Evolutionary conservation across 2,113 vertebrate species (phyloP).

Genomic region (Deroptyus accipitrinus): DNA sequence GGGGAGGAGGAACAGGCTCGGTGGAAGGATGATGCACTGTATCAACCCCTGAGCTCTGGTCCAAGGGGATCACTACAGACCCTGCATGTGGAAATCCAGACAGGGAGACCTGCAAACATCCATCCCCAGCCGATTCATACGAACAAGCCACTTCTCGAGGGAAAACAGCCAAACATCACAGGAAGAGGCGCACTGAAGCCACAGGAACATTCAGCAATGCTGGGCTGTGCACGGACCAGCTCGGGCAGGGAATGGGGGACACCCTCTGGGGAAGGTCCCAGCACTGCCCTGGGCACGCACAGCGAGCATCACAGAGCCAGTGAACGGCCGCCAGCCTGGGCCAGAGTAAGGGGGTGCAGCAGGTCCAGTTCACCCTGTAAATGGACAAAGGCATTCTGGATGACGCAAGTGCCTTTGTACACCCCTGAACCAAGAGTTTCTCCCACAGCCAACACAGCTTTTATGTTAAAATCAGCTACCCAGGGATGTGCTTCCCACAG

Average conservation of each 20-base stretch:
- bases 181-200: accelerated
- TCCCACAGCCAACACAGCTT: neutral
- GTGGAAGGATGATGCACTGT: neutral
- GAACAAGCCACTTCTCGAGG: neutral
- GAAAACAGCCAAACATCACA: no score
- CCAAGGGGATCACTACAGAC: neutral
- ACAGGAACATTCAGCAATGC: no score
- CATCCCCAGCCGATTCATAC: neutral
- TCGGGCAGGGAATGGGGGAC: accelerated
- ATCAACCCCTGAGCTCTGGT: neutral
- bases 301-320: neutral
- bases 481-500: neutral
- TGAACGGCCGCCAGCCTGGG: neutral
- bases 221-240: neutral
- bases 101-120: neutral
- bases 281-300: accelerated
- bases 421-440: neutral
- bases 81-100: neutral
- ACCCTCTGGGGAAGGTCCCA: neutral
- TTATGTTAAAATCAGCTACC: neutral
- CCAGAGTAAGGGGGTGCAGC: neutral
- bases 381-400: accelerated
- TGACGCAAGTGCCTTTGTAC: neutral
- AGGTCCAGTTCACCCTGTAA: neutral
- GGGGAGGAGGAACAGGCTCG: neutral